Evolutionary conservation across 2,888 invertebrate genomes (phyloP).

Genomic region (Cryptophagus acutangulus): DNA sequence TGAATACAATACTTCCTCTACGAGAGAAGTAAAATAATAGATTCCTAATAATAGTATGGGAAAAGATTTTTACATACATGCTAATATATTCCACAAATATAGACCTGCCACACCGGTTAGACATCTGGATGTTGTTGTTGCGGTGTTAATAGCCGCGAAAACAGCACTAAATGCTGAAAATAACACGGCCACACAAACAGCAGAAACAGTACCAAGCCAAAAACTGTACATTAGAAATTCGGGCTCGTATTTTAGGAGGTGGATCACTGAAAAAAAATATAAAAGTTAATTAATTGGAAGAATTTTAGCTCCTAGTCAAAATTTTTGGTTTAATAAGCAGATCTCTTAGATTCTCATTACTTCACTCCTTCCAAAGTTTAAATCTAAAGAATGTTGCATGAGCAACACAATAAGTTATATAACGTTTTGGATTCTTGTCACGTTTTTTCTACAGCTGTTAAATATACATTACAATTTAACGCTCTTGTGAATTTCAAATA

Average conservation of each 20-base stretch:
- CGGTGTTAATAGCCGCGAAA: constrained; percentile 75
- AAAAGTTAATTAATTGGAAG: constrained; percentile 8
- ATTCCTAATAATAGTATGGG: constrained; percentile 7
- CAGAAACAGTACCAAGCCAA: constrained; percentile 71
- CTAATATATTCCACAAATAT: constrained; percentile 71
- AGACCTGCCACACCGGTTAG: constrained; percentile 65
- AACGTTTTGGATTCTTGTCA: too few species aligned
- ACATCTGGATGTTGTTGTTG: constrained; percentile 65
- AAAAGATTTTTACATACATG: constrained; percentile 55
- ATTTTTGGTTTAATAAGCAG: too few species aligned
- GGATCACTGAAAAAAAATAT: constrained; percentile 53
- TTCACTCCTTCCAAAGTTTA: too few species aligned
- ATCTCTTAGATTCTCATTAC: too few species aligned
- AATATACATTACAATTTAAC: too few species aligned
- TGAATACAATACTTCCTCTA: too few species aligned
- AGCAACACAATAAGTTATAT: too few species aligned
- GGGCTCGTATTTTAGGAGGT: constrained; percentile 59
- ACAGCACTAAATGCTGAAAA: constrained; percentile 66
- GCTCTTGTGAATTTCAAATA: too few species aligned
- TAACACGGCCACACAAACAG: constrained; percentile 64
- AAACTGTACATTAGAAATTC: constrained; percentile 64
- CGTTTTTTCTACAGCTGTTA: too few species aligned
- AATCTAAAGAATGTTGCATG: too few species aligned
- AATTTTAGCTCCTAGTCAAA: too few species aligned
- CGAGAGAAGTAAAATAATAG: too few species aligned